Base-by-base conservation (phyloP, 2,888 invertebrate genomes). In the Tenthredo notha region DNA sequence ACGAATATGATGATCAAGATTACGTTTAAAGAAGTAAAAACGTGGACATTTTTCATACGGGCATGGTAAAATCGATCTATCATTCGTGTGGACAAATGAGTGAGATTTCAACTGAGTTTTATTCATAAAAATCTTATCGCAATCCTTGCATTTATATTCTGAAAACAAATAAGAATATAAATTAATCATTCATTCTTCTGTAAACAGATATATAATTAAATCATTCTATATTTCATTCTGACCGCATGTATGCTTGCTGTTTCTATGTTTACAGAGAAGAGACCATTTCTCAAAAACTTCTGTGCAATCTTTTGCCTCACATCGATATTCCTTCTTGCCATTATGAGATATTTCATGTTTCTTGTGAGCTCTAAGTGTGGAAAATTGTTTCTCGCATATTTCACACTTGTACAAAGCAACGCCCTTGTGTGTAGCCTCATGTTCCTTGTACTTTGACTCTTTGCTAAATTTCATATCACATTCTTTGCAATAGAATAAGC, bases 381-480 rank as follows among this genome's bases (percentile, higher is more conserved):
- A 90, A 90, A 95, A 96, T 25, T 93, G 94, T 86, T 93, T 94
- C 0, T 91, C 87, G 87, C 96, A 96, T 29, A 94, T 91, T 5
- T 94, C 92, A 90, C 96, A 96, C 29, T 95, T 95, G 89, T 86
- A 94, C 86, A 85, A 70, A 72, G 87, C 6, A 5, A 85, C 88
- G 40, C 95, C 94, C 58, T 94, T 95, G 88, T 96, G 96, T 25
- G 90, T 89, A 58, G 94, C 94, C 92, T 95, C 94, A 88, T 96
- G 96, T 10, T 95, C 93, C 70, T 93, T 94, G 75, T 96, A 91
- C 87, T 95, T 95, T 87, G 94, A 92, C 88, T 95, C 96, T 88
- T 95, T 95, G 78, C 92, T 94, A 86, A 96, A 96, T 37, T 92
- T 91, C 61, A 92, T 89, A 5, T 93, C 92, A 86, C 96, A 96